Base-by-base conservation (phyloP, 2,797 vertebrate species). In the Lateolabrax maculatus region DNA sequence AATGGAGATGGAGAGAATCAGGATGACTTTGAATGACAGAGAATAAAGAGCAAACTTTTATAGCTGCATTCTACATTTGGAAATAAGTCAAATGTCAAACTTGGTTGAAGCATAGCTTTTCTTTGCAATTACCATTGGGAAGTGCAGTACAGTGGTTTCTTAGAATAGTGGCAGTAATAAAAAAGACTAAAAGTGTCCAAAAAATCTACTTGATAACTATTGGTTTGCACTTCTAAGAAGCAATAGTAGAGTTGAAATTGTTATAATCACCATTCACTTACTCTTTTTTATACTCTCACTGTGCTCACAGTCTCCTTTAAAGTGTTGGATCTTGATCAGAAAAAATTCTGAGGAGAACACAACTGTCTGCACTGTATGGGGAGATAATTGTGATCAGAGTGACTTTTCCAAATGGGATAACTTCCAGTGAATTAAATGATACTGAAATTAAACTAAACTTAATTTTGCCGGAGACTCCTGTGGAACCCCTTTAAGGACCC, bases 401-500 rank as follows among this genome's bases (percentile, higher is more conserved):
- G 18, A 70, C 61, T 21, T 72, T 37, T 67, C 44, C 53, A 61
- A 74, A 78, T 12, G 36, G 27, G 41, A 55, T 62, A 61, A 63
- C 43, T 48, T 70, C 27, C 48, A 70, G 67, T 70, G 51, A 80
- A 67, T 49, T 39, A 71, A 77, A 88, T 25, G 27, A 71, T 19
- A 21, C 71, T 58, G 67, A 81, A 85, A 82, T 82, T 36, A 84
- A 83, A 80, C 55, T 57, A 16, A 79, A 71, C 21, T 75, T 79
- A 21, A 69, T 84, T 86, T 44, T 72, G 29, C 66, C 53, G 37
- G 70, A 52, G 73, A 85, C 75, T 76, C 64, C 61, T 69, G 41
- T 75, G 63, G 52, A 87, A 65, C 52, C 71, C 57, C 51, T 77
- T 81, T 74, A 72, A 89, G 68, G 75, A 82, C 79, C 76, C 48